Base-by-base conservation (phyloP, 1,140 invertebrate species). In the Hypsibius dujardini region DNA sequence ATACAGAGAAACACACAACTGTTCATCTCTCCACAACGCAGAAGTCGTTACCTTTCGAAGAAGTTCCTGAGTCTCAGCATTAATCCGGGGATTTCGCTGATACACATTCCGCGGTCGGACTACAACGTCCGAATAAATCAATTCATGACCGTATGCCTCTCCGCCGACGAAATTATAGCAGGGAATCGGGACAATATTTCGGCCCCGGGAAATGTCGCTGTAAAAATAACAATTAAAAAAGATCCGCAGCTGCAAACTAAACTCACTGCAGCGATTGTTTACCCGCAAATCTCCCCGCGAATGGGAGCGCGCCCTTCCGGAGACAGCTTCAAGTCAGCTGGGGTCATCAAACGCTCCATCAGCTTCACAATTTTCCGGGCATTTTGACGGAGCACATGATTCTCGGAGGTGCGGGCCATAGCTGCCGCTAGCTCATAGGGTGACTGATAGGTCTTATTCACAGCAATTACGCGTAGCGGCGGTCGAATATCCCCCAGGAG, bases 291-390 rank as follows among this genome's bases (percentile, higher is more conserved):
- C 7, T 56, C 50, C n/a, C 50, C 50, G 7, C 50, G 50, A 56
- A 56, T n/a, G 7, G 50, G 28, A 28, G 28, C 28, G 28, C 28
- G 50, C n/a, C 50, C 50, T n/a, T 56, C 50, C 50, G 50, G 7
- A n/a, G 50, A 56, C 50, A n/a, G 50, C 50, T 12, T 56, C 50
- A n/a, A n/a, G 7, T 56, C n/a, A 7, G 7, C 7, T 56, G 50
- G 50, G 50, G 50, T 56, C 50, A 56, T n/a, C n/a, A 56, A 56
- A n/a, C n/a, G n/a, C 50, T n/a, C n/a, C 50, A 56, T 56, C 50
- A 56, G 50, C 50, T 56, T n/a, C 7, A 56, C 50, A n/a, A n/a
- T 56, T 56, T 56, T 56, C 50, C n/a, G 50, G 7, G 28, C 28
- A 28, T 28, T 28, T 28, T 28, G 28, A 28, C 28, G 28, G 28